Base-by-base conservation (phyloP, 2,888 invertebrate genomes). In the Conops quadrifasciatus region DNA sequence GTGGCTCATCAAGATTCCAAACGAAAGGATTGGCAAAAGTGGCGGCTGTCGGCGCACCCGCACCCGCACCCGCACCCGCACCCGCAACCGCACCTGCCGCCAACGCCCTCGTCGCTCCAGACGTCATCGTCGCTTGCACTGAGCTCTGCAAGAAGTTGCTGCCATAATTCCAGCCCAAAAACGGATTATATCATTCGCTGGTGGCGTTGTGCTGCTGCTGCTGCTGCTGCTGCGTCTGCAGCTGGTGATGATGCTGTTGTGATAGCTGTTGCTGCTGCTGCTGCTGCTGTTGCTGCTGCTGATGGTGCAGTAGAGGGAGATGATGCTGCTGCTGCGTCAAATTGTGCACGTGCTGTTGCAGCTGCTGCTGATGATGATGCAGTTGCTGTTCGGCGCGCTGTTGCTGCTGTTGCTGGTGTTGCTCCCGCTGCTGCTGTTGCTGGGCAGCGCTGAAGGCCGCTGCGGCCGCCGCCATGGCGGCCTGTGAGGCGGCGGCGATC, bases 401-500 rank as follows among this genome's bases (percentile, higher is more conserved):
- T 9, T 82, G 80, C 0, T 81, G 77, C 67, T 82, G 80, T 2
- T 82, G 83, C 1, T 81, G 80, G 15, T 81, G 80, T 19, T 78
- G 77, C 24, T 79, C 78, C 9, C 78, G 78, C 11, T 77, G 77
- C 47, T 78, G 78, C 65, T 79, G 78, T 67, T 83, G 83, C 36
- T 82, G 84, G 63, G 80, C 83, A 60, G 82, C 83, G 56, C 80
- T 81, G 15, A 81, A 82, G 15, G 84, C 83, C 15, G 85, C 85
- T 24, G 85, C 85, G 43, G 85, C 84, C 79, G 88, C 87, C 84
- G 84, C 83, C 75, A 85, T 85, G 81, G 82, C 83, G 13, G 86
- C 85, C 26, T 84, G 84, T 75, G 83, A 83, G 16, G 86, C 83
- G 21, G 89, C 87, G 73, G 87, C 88, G 82, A 88, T 88, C 51